Conservation (phyloP, 2,797 vertebrate species). For the Tauraco hartlaubi region DNA sequence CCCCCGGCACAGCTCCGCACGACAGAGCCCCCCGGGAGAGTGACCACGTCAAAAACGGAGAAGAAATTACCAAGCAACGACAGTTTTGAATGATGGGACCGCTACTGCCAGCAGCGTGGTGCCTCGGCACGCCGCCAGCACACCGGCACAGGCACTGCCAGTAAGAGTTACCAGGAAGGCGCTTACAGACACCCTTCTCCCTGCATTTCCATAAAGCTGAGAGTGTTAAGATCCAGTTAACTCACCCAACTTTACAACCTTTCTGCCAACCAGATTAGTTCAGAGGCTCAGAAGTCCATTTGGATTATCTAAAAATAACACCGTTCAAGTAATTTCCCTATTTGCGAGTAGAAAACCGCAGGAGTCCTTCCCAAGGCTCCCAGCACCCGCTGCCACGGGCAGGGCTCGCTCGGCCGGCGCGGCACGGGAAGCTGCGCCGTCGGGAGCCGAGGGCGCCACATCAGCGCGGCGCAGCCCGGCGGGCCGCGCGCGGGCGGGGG, state of each 20-base stretch:
- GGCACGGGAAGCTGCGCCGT: not conserved
- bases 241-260: constrained; percentile 18
- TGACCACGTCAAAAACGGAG: rapidly evolving
- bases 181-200: not conserved
- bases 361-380: not conserved
- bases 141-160: not conserved
- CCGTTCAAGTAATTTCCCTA: not conserved
- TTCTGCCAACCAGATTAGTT: not conserved
- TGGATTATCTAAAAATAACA: constrained; percentile 56
- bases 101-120: not conserved
- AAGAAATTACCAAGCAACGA: not conserved
- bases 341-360: not conserved
- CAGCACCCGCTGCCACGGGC: not conserved
- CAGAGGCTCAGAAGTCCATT: constrained; percentile 28
- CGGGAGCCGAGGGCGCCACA: rapidly evolving
- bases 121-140: not conserved
- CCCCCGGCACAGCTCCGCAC: not conserved
- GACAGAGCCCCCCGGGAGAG: not conserved
- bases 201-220: not conserved
- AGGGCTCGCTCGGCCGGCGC: rapidly evolving
- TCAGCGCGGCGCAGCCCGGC: rapidly evolving
- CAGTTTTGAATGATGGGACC: not conserved
- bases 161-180: not conserved
- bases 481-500: rapidly evolving
- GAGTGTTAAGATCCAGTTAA: not conserved